Conservation (phyloP, 1,140 invertebrate genomes). For the Magallana gigas region DNA sequence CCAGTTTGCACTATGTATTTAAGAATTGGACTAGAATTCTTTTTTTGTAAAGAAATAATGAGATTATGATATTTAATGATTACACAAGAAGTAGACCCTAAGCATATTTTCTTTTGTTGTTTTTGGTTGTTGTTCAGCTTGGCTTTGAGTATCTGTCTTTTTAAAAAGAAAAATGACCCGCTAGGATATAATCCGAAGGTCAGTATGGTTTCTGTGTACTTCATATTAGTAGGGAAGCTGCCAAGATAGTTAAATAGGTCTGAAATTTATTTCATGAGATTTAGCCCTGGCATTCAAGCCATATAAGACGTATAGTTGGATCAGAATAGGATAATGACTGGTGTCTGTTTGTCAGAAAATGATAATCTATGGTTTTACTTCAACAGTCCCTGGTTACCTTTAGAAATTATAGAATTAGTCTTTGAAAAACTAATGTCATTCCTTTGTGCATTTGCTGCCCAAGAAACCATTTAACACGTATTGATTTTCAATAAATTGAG, state of each 20-base stretch:
- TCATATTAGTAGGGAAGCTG: not conserved
- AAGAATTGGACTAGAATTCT: constrained; percentile 14
- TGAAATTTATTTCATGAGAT: not conserved
- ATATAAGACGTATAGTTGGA: not conserved
- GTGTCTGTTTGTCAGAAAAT: constrained; percentile 18
- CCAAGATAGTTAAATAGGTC: not conserved
- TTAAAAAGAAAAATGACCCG: not conserved
- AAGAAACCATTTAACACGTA: constrained; percentile 25
- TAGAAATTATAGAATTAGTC: constrained; percentile 10
- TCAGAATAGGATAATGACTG: not conserved
- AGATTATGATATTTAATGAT: constrained; percentile 29
- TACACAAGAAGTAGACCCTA: not conserved
- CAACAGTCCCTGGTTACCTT: constrained; percentile 3
- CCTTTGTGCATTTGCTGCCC: constrained; percentile 14
- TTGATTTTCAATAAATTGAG: constrained; percentile 29
- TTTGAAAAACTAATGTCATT: constrained; percentile 27
- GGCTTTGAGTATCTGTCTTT: not conserved
- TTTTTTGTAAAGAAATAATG: constrained; percentile 24
- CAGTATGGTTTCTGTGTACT: not conserved
- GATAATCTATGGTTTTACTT: constrained; percentile 8
- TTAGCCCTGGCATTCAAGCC: not conserved
- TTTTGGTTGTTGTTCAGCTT: not conserved
- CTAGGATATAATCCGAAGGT: not conserved
- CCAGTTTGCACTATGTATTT: not conserved
- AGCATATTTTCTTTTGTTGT: constrained; percentile 12